Base-by-base conservation (phyloP, 2,888 invertebrate genomes). In the Uropetala carovei region DNA sequence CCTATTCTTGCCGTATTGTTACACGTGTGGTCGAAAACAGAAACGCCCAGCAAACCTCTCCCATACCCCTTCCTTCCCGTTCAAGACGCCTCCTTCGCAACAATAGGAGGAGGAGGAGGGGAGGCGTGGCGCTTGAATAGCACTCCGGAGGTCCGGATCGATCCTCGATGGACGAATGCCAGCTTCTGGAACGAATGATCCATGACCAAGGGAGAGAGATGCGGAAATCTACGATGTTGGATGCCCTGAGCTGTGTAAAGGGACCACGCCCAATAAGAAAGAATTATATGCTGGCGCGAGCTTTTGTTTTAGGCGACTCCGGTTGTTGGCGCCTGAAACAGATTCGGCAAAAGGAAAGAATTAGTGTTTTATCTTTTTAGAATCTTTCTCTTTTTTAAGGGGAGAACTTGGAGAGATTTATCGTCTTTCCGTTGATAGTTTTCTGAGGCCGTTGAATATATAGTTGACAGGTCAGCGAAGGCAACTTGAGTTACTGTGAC, bases 21-120 rank as follows among this genome's bases (percentile, higher is more conserved):
- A 75, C 75, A 75, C 75, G 22, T 75, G 75, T 75, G 75, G 22
- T 11, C 75, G 75, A 75, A 27, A 27, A 27, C 13, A 43, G 83
- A 43, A 83, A 83, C 43, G 43, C 83, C 83, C 83, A 18, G 83
- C 16, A 56, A 84, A 43, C 84, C 84, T 57, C 57, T 85, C 58
- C 81, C 81, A 81, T 85, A 22, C 56, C 16, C 43, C 8, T n/a
- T 22, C 59, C 30, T 22, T 13, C 57, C 85, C 85, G 18, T 58
- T n/a, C 22, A 27, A 57, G n/a, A 58, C 27, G 58, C 58, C 58
- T 22, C 85, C 16, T 13, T 57, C 14, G 56, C 85, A 58, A 58
- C 58, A 58, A 58, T 57, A 22, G 85, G 57, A 58, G n/a, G 81
- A 22, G 81, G 2, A 0, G n/a, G 81, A 22, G 2, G 81, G 81